Base-by-base conservation (phyloP, 2,888 invertebrate genomes). In the Seladonia tumulorum region DNA sequence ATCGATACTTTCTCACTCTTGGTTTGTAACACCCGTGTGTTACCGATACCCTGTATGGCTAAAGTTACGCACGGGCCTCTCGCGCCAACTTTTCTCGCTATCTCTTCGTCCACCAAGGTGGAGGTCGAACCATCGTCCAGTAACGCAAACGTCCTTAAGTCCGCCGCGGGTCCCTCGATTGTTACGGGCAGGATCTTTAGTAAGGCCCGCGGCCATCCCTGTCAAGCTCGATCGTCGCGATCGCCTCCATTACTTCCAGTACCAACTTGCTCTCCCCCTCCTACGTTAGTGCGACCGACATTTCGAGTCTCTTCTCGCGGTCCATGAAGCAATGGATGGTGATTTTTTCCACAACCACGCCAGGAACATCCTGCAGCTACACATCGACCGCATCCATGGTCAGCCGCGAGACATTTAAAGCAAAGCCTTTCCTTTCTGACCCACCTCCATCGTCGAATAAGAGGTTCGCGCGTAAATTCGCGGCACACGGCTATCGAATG, bases 111-210 rank as follows among this genome's bases (percentile, higher is more conserved):
- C 5, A 76, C n/a, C 10, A 76, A 18, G 14, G 76, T 66, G 7
- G 57, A 25, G 5, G 76, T 76, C 8, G 76, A 76, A 8, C 63
- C 66, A 18, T 66, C 76, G 18, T 76, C 76, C 18, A 76, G 2
- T 8, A 76, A n/a, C 16, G 76, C 63, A n/a, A 39, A 76, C 18
- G 63, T 66, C 7, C 35, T 22, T 5, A 76, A 3, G 16, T 10
- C 5, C 2, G 25, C 35, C 35, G 18, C 18, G 42, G 63, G 45
- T 25, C 76, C 66, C 39, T 16, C 16, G 5, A 76, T 5, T 18
- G 18, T 29, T 14, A 76, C 76, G 25, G 76, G 76, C 29, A 68
- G 2, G 18, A 76, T 29, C 18, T 76, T 76, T 12, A 76, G 22
- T 5, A 76, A 22, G 7, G n/a, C 57, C 57, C 57, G 18, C n/a